phyloP scores from a whole-genome alignment of 2,113 vertebrate genomes.

The Gavia stellata region DNA sequence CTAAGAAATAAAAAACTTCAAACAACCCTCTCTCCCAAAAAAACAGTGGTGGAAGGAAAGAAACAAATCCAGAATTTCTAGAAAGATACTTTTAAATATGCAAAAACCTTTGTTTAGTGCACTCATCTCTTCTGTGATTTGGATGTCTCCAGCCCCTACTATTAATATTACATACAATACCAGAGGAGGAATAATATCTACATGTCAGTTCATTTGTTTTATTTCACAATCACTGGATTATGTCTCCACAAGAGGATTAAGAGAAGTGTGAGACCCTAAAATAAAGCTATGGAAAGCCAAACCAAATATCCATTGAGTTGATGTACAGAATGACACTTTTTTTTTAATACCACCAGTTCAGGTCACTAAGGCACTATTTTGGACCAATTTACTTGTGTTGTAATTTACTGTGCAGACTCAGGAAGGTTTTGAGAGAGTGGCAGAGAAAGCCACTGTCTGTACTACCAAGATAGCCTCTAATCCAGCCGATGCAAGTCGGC shows the following conservation, averaged over 20 bases:
- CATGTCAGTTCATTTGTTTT: neutral
- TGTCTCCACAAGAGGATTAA: neutral
- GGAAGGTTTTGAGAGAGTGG: neutral
- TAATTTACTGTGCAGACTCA: neutral
- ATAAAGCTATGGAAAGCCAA: neutral
- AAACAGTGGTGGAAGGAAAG: neutral
- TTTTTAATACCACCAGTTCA: neutral
- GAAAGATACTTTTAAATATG: neutral
- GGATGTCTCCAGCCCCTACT: neutral
- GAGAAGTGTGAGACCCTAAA: neutral
- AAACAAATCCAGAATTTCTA: neutral
- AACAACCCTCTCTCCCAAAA: neutral
- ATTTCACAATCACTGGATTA: neutral
- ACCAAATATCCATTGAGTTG: neutral
- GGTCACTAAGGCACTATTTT: neutral
- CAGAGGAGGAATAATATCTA: neutral
- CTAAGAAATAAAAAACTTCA: neutral
- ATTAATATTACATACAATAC: neutral
- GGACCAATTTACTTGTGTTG: neutral
- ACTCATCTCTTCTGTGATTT: neutral
- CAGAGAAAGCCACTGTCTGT: neutral
- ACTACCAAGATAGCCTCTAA: neutral
- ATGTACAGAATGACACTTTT: neutral
- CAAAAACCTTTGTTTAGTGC: neutral
- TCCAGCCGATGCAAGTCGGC: rapidly evolving